Evolutionary conservation across 1,140 invertebrate species (phyloP).

Genomic region (Phymorhynchus buccinoides): DNA sequence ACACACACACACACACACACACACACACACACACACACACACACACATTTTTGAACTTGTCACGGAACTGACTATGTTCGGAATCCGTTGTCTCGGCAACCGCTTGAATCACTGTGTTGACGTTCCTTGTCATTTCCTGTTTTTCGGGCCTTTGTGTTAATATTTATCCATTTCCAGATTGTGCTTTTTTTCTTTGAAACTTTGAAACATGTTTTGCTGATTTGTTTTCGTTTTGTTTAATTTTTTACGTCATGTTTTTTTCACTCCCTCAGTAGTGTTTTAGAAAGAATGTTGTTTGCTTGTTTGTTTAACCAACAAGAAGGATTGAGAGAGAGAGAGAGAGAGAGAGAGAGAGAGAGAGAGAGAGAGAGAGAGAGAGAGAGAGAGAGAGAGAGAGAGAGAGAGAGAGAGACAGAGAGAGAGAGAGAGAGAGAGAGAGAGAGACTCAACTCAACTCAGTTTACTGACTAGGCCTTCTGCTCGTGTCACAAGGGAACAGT

Average conservation of each 20-base stretch:
- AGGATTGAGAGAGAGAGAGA: slow-evolving; percentile 1
- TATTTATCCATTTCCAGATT: not conserved
- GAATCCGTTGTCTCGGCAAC: too few species aligned
- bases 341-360: not conserved
- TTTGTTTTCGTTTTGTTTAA: not conserved
- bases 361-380: not conserved
- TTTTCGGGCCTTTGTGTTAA: not conserved
- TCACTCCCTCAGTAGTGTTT: not conserved
- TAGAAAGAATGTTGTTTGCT: too few species aligned
- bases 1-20: slow-evolving; percentile 8
- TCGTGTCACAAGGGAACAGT: too few species aligned
- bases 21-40: too few species aligned
- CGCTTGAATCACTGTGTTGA: too few species aligned
- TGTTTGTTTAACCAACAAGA: too few species aligned
- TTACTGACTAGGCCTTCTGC: too few species aligned
- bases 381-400: not conserved
- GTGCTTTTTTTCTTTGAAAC: not conserved
- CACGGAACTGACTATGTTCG: too few species aligned
- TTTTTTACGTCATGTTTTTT: not conserved
- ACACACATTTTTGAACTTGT: too few species aligned
- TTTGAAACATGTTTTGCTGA: not conserved
- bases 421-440: not conserved
- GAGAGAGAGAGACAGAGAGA: not conserved
- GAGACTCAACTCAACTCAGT: too few species aligned
- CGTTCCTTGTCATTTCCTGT: too few species aligned